Base-by-base conservation (phyloP, 2,888 invertebrate genomes). In the Xestobium rufovillosum region DNA sequence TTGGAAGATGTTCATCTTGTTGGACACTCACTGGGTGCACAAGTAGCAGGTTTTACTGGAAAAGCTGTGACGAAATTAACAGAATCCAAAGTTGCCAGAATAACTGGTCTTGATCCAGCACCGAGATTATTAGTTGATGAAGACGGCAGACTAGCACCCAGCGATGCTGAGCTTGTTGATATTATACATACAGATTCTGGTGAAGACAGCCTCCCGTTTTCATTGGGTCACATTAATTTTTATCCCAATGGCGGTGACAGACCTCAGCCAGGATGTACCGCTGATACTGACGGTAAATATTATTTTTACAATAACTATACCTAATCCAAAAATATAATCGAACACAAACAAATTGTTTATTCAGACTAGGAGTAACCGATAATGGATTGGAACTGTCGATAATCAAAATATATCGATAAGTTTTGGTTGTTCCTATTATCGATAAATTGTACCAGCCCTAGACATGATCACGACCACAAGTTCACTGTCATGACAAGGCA, bases 141-240 rank as follows among this genome's bases (percentile, higher is more conserved):
- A 1, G 59, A 67, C 12, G 62, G 70, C 26, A 68, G 74, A 40
- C 59, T 78, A 1, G 63, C 72, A 39, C 66, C 68, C 19, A 68
- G 69, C 2, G 72, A 76, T 12, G 78, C 72, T 0, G 57, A 66
- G 3, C 73, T 75, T 49, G 77, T 78, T 0, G 76, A 76, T 55
- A 69, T 72, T 0, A 69, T 75, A 43, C 78, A 78, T 52, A 77
- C 77, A 4, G 75, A 75, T 43, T 70, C 70, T 26, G 76, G 74
- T 2, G 68, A 67, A 0, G 29, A 34, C 2, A 6, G 3, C 14
- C 8, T 11, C 55, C 73, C 8, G 74, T 41, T 36, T 57, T 43
- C 53, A 55, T 38, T 54, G 72, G 76, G 72, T 14, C 73, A 74
- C 41, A 65, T 66, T 0, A 77, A 78, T 49, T 75, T 76, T 57